Conservation (phyloP, 2,797 vertebrate species). For the Euthynnus affinis region DNA sequence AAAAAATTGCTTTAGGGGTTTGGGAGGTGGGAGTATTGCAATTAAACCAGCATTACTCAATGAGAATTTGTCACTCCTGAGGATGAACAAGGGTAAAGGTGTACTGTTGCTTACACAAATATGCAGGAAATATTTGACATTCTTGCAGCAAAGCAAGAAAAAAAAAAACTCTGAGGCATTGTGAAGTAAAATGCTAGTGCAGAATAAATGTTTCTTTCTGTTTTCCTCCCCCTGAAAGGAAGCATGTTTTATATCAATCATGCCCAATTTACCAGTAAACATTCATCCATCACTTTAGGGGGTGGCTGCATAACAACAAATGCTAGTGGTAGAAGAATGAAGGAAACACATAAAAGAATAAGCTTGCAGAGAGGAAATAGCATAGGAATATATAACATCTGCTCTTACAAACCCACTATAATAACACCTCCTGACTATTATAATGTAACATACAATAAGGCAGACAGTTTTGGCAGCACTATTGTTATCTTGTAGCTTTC, state of each 20-base stretch:
- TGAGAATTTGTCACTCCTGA: conserved; percentile 53
- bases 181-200: conserved; percentile 9
- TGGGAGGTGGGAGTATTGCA: conserved; percentile 45
- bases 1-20: conserved; percentile 60
- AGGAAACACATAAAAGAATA: conserved; percentile 52
- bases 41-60: conserved; percentile 68
- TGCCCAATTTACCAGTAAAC: conserved; percentile 53
- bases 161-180: conserved; percentile 13
- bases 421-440: conserved; percentile 41
- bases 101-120: conserved; percentile 6
- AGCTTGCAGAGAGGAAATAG: conserved; percentile 29
- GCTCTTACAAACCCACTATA: conserved; percentile 28
- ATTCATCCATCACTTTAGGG: conserved; percentile 65
- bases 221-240: conserved; percentile 27
- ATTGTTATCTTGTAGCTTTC: conserved; percentile 38
- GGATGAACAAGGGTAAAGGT: conserved; percentile 33
- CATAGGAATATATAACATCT: conserved; percentile 55
- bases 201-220: conserved; percentile 9
- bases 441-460: conserved; percentile 16
- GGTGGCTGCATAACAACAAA: conserved; percentile 63
- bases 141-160: conserved; percentile 21
- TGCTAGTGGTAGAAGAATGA: conserved; percentile 47
- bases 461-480: conserved; percentile 19
- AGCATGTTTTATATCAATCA: conserved; percentile 32
- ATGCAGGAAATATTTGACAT: conserved; percentile 33